Evolutionary conservation across 2,888 invertebrate genomes (phyloP), one percentile per base, ranked within the genome.

Genomic region (Strigamia maritima): DNA sequence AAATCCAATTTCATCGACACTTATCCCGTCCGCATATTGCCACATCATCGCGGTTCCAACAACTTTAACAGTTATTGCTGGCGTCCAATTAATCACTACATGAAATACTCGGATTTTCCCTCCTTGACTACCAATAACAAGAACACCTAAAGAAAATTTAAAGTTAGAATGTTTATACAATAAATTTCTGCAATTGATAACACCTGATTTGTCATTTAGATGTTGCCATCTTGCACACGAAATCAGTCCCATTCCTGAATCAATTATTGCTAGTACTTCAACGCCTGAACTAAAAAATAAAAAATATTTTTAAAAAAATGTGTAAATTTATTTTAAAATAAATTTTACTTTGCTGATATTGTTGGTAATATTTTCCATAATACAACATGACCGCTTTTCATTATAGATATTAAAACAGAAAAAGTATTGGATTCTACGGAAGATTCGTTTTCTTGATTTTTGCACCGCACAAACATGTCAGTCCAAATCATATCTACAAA

Each of bases 361-460:
- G 28, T 35, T 38, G 38, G 40, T 14, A 75, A 16, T n/a, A 77
- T n/a, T 54, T 77, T 77, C 77, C 77, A 77, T 10, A 54, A 12
- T 2, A 77, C 77, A 4, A 77, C 10, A 49, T 77, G 77, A 31
- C 77, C 77, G 24, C 77, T 77, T 49, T 77, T 54, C 77, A 77
- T 77, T 7, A 44, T 3, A 8, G 77, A 28, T n/a, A 77, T 75
- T 16, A 77, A 49, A 22, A 28, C 49, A 8, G 44, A 12, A 16
- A 75, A 40, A 22, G 1, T 35, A 22, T 35, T 38, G 35, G 35
- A 40, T 38, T 28, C 35, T 19, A 16, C 24, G n/a, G 24, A 38
- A 35, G 1, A 4, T 4, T 75, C 16, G n/a, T 16, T 75, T 74
- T 74, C 2, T 14, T 4, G 26, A 22, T 28, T 74, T 35, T 16